Conservation (phyloP, 1,140 invertebrate genomes). For the Halyomorpha halys region DNA sequence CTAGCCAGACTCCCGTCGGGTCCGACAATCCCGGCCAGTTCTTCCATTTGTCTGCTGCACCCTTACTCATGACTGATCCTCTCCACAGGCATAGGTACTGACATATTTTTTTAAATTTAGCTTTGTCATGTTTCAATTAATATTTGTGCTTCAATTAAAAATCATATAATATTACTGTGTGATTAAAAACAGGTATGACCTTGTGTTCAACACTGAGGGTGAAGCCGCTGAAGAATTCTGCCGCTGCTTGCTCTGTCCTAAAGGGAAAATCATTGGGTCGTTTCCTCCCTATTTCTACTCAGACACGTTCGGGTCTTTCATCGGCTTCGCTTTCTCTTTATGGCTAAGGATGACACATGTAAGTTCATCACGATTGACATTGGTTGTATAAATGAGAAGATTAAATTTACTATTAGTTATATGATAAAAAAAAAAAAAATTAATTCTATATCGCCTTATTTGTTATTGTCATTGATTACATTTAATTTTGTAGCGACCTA, state of each 20-base stretch:
- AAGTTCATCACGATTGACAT: background rate
- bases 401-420: no score
- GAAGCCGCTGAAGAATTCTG: slow-evolving; percentile 38
- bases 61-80: slow-evolving; percentile 35
- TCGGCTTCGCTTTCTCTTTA: background rate
- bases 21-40: slow-evolving; percentile 49
- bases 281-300: slow-evolving; percentile 41
- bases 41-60: slow-evolving; percentile 38
- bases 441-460: no score
- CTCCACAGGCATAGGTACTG: slow-evolving; percentile 12
- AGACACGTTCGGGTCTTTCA: slow-evolving; percentile 42
- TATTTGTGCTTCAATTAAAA: no score
- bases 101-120: slow-evolving; percentile 4
- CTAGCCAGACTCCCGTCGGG: slow-evolving; percentile 33
- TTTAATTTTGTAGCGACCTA: background rate
- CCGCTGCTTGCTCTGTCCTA: slow-evolving; percentile 37
- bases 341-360: slow-evolving; percentile 3
- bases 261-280: slow-evolving; percentile 43
- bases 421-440: no score
- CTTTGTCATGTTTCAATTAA: no score
- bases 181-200: slow-evolving; percentile 45
- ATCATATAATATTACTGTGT: slow-evolving; percentile 26
- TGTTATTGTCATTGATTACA: background rate
- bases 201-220: slow-evolving; percentile 45
- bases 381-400: background rate